Base-by-base conservation (phyloP, 2,888 invertebrate species). In the Boloria selene region DNA sequence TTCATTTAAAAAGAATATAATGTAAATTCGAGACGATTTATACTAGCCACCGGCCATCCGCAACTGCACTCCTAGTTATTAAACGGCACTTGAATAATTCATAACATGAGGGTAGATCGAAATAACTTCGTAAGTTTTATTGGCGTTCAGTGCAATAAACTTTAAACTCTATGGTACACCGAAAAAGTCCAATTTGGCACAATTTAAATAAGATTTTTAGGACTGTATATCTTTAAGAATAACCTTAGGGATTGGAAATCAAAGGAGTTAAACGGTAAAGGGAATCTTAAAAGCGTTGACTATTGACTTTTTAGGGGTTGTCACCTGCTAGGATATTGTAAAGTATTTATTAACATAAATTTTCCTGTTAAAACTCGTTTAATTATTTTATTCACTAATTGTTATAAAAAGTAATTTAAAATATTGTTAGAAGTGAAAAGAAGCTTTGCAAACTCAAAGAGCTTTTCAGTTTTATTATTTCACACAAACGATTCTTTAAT, bases 61-160 rank as follows among this genome's bases (percentile, higher is more conserved):
- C 75, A 77, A 80, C 82, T 79, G 80, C 79, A 75, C 75, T 79
- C 75, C 79, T 82, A 85, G 87, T 89, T 91, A 91, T 89, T 90
- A 90, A 88, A 86, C 85, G 84, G 77, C 81, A 83, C 79, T 81
- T 91, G 91, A 90, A 91, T 91, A 83, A 91, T 90, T 91, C 90
- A 91, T 91, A 83, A 79, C 77, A 77, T 73, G 85, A 81, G 86
- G 89, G 87, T 84, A 86, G 82, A 82, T 83, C 79, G 82, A 83
- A 87, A 85, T 84, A 83, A 86, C 79, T 82, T 78, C 70, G 75
- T 77, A 76, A 79, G 74, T 78, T 77, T 74, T 76, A 77, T 78
- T 76, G 76, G 75, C 74, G 74, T 73, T 75, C 70, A 54, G 63
- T 70, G 61, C 72, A 69, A 72, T 75, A 75, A 80, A 84, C 73